Conservation (phyloP, 2,888 invertebrate genomes). For the Pandemis corylana region DNA sequence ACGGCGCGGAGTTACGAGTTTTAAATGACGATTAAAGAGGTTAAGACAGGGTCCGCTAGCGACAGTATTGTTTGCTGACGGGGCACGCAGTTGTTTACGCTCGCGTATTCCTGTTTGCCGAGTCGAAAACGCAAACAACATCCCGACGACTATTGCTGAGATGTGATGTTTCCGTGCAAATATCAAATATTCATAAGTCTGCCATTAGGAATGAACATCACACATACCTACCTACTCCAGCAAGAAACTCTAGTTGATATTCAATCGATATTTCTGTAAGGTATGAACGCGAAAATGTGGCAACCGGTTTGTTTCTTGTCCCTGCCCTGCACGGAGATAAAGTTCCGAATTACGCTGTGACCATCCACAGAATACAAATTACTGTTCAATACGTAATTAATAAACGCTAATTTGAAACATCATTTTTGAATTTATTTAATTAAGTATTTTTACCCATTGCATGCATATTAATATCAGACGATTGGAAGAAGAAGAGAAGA, state of each 20-base stretch:
- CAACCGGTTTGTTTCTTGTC: constrained; percentile 33
- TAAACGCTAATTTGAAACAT: constrained; percentile 35
- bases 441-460: background rate
- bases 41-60: constrained; percentile 41
- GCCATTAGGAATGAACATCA: constrained; percentile 31
- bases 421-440: constrained; percentile 15
- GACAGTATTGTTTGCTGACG: constrained; percentile 54
- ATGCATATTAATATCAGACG: background rate
- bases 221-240: constrained; percentile 14
- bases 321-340: constrained; percentile 21
- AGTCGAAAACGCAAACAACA: constrained; percentile 59
- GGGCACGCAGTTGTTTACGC: constrained; percentile 55
- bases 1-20: constrained; percentile 38
- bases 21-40: constrained; percentile 46
- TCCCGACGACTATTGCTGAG: constrained; percentile 50
- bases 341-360: constrained; percentile 33
- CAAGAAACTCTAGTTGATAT: constrained; percentile 12
- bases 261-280: constrained; percentile 26
- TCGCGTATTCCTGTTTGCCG: constrained; percentile 65
- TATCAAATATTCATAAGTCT: constrained; percentile 47
- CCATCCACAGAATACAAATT: constrained; percentile 34
- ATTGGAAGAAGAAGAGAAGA: background rate
- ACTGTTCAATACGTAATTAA: constrained; percentile 31
- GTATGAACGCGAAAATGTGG: constrained; percentile 11
- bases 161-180: constrained; percentile 48